Percentiles rank a stretch among this genome's conserved stretches.
Conservation (phyloP, 2,797 vertebrate genomes). For the Pteronotus mesoamericanus region DNA sequence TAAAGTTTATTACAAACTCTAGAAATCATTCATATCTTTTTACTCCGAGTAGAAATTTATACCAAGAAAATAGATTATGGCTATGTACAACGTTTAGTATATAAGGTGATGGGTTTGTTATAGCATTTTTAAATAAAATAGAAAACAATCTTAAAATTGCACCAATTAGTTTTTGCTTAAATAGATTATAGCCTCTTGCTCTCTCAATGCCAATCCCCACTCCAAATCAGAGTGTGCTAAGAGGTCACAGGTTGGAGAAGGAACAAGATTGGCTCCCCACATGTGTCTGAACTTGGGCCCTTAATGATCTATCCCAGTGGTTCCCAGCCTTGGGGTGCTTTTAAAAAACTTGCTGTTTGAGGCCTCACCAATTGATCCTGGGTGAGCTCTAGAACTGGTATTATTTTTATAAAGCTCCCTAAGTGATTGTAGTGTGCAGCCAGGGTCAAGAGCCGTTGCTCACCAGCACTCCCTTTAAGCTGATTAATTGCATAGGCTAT, state of each 20-base stretch:
- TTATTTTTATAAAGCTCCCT: constrained; percentile 59
- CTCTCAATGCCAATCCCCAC: background rate
- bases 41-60: background rate
- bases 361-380: background rate
- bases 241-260: background rate
- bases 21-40: background rate
- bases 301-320: background rate
- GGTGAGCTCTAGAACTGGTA: background rate
- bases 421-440: background rate
- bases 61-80: constrained; percentile 13
- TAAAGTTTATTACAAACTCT: background rate
- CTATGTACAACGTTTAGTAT: background rate
- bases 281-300: background rate
- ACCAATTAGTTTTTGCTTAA: background rate
- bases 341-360: background rate
- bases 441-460: constrained; percentile 48
- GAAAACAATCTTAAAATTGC: background rate
- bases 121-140: background rate
- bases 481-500: constrained; percentile 65
- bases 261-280: background rate
- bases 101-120: background rate
- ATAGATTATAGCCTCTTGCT: background rate
- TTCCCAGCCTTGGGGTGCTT: background rate
- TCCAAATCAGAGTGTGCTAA: background rate
- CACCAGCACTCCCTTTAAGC: constrained; percentile 49